A percentile compares a stretch with the other conserved stretches of the same genome.
Conservation (phyloP, 2,113 vertebrate genomes). For the Lynx canadensis region DNA sequence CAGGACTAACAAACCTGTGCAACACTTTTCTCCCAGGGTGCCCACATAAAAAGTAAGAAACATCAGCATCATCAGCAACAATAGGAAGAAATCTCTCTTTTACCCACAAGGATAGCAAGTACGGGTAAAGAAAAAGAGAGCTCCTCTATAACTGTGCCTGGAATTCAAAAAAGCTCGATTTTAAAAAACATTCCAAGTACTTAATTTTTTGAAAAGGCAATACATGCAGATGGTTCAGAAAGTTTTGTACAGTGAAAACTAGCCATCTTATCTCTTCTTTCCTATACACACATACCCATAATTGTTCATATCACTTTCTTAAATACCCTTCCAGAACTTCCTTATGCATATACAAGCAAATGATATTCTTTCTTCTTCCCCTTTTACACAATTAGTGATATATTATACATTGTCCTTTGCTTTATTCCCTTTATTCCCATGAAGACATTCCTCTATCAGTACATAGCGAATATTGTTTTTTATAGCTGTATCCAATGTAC, state of each 20-base stretch:
- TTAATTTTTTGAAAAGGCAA: slow-evolving; percentile 8
- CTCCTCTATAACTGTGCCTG: neutral
- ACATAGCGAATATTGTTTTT: neutral
- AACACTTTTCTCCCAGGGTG: neutral
- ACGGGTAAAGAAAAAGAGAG: neutral
- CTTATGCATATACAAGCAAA: neutral
- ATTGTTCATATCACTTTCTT: neutral
- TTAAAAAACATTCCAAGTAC: neutral
- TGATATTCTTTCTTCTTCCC: neutral
- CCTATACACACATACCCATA: neutral
- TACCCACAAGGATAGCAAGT: neutral
- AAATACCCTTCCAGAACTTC: slow-evolving; percentile 17
- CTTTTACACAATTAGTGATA: neutral
- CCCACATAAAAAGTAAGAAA: neutral
- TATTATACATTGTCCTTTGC: neutral
- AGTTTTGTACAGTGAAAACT: neutral
- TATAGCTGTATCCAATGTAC: neutral
- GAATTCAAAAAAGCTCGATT: neutral
- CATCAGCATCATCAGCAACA: neutral
- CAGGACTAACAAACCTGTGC: neutral
- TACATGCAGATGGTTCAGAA: neutral
- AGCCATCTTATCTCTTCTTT: neutral
- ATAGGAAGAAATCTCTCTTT: neutral
- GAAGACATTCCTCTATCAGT: neutral
- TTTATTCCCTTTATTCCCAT: neutral